Evolutionary conservation across 1,140 invertebrate genomes (phyloP).

Genomic region (Pissodes strobi): DNA sequence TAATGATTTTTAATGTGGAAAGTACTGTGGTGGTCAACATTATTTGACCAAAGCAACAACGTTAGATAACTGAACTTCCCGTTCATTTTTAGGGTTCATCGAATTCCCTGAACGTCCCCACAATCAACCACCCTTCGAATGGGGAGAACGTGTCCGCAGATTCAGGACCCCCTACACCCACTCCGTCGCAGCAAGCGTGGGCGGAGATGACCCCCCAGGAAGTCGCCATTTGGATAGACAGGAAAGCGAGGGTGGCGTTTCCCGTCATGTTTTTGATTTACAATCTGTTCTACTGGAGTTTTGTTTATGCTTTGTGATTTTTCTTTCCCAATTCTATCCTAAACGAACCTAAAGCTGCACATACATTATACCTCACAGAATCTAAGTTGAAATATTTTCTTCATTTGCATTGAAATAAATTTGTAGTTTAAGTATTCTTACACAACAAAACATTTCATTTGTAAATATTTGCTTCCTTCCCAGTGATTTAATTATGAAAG

Average conservation of each 20-base stretch:
- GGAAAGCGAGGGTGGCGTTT: constrained; percentile 75
- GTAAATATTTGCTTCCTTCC: no score
- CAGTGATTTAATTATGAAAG: no score
- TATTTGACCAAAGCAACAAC: no score
- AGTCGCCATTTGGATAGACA: constrained; percentile 85
- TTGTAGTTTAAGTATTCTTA: no score
- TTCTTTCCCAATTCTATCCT: no score
- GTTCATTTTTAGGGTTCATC: constrained; percentile 69
- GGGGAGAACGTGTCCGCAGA: constrained; percentile 34
- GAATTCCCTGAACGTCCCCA: constrained; percentile 64
- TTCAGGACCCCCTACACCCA: constrained; percentile 18
- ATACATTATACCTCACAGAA: no score
- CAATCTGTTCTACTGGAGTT: constrained; percentile 85
- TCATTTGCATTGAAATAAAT: no score
- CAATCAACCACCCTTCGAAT: constrained; percentile 60
- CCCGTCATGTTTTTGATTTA: constrained; percentile 79
- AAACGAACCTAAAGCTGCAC: no score
- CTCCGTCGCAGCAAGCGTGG: constrained; percentile 59
- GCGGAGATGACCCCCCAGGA: constrained; percentile 85
- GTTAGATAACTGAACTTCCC: not conserved
- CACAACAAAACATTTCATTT: no score
- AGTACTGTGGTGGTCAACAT: no score
- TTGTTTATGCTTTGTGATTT: constrained; percentile 61
- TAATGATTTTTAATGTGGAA: no score
- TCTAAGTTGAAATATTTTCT: no score